These are phyloP conservation scores for Platysteira castanea DNA, from an alignment of 2,113 vertebrate genomes.

Conservation along the genomic window DNA sequence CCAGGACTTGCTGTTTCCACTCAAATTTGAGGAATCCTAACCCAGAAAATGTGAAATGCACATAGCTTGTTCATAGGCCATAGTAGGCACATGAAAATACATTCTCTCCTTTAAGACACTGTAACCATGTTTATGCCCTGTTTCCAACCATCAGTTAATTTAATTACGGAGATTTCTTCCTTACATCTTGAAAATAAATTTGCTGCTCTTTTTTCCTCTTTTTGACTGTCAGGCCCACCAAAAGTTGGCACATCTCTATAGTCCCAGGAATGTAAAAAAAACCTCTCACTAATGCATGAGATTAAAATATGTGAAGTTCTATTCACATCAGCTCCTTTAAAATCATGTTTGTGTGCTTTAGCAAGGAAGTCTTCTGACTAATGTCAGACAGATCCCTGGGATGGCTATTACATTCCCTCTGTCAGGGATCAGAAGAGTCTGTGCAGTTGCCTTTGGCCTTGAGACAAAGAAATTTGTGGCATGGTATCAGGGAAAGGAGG, in stretches of 20 bases:
- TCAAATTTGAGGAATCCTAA: not conserved
- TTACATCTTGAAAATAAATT: not conserved
- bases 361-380: not conserved
- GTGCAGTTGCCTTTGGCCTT: conserved; percentile 56
- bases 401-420: not conserved
- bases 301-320: not conserved
- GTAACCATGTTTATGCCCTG: not conserved
- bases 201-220: not conserved
- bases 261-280: not conserved
- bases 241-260: not conserved
- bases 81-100: not conserved
- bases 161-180: not conserved
- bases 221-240: not conserved
- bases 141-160: not conserved
- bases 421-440: not conserved
- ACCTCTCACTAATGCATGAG: not conserved
- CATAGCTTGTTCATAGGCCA: not conserved
- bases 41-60: not conserved
- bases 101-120: not conserved
- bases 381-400: not conserved
- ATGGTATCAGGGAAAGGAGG: conserved; percentile 1
- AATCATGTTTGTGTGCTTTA: not conserved
- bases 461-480: conserved; percentile 36
- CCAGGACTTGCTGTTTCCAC: not conserved
- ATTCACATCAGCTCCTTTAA: not conserved